Base-by-base conservation (phyloP, 2,113 vertebrate genomes). In the Semicossyphus pulcher region DNA sequence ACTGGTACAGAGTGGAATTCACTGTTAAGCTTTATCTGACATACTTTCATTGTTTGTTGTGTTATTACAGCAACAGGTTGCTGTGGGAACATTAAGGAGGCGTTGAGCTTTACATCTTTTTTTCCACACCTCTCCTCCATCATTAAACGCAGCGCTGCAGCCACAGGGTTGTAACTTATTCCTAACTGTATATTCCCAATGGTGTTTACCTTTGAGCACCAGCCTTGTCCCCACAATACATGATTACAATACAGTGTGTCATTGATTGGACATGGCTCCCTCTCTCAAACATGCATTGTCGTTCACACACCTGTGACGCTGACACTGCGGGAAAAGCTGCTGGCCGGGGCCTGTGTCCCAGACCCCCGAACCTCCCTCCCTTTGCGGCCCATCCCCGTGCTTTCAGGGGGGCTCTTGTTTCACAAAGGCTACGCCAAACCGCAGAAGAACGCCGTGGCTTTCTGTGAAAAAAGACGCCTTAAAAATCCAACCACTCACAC, bases 1-100 rank as follows among this genome's bases (percentile, higher is more conserved):
- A 94, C 92, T 86, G 45, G 20, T 68, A 49, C 23, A 15, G 77
- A 57, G 58, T 65, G 89, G 92, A 92, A 93, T 92, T 87, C 80
- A 70, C 66, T 77, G 76, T 86, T 53, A 83, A 83, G 80, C 80
- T 77, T 64, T 78, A 81, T 86, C 82, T 69, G 73, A 74, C 74
- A 85, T 69, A 57, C 45, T 77, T 56, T 82, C 44, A 73, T 64
- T 86, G 65, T 81, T 73, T 86, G 78, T 80, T 86, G 60, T 34
- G 80, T 89, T 82, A 64, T 73, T 53, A 69, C 79, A 70, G 84
- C 49, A 70, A 81, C 80, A 45, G 41, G 54, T 66, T 84, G 36
- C 76, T 37, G 45, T 62, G 78, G 45, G 60, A 49, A 45, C 2
- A 39, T 82, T 65, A 73, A 75, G 67, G 23, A 52, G 57, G 39